Evolutionary conservation across 2,888 invertebrate species (phyloP).

Genomic region (Thalpophila matura): DNA sequence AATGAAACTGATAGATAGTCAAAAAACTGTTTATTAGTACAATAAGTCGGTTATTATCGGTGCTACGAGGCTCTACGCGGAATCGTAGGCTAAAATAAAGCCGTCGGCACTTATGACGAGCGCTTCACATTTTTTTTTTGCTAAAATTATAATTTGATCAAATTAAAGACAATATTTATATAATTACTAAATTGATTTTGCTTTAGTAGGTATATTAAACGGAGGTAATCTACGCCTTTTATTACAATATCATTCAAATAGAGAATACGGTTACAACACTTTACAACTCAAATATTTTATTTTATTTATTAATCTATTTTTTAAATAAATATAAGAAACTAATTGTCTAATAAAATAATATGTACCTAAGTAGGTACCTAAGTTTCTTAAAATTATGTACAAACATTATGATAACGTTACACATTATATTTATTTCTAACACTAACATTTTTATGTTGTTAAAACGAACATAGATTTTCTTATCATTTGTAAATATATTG

Average conservation of each 20-base stretch:
- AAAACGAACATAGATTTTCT: not conserved
- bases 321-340: not conserved
- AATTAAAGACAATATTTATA: not conserved
- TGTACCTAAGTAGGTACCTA: too few species aligned
- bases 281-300: not conserved
- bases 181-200: not conserved
- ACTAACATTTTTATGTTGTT: not conserved
- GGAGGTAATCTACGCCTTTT: not conserved
- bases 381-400: too few species aligned
- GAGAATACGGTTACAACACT: too few species aligned
- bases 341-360: too few species aligned
- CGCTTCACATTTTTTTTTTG: slow-evolving; percentile 49
- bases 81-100: slow-evolving; percentile 87
- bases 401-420: too few species aligned
- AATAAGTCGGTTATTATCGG: slow-evolving; percentile 44
- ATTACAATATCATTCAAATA: not conserved
- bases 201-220: not conserved
- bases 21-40: slow-evolving; percentile 27
- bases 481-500: slow-evolving; percentile 3
- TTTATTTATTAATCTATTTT: not conserved
- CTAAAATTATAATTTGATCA: slow-evolving; percentile 11
- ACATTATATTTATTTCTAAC: not conserved
- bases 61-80: slow-evolving; percentile 72
- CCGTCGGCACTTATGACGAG: slow-evolving; percentile 82
- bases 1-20: not conserved